Base-by-base conservation (phyloP, 2,113 vertebrate species). In the Isichthys henryi region DNA sequence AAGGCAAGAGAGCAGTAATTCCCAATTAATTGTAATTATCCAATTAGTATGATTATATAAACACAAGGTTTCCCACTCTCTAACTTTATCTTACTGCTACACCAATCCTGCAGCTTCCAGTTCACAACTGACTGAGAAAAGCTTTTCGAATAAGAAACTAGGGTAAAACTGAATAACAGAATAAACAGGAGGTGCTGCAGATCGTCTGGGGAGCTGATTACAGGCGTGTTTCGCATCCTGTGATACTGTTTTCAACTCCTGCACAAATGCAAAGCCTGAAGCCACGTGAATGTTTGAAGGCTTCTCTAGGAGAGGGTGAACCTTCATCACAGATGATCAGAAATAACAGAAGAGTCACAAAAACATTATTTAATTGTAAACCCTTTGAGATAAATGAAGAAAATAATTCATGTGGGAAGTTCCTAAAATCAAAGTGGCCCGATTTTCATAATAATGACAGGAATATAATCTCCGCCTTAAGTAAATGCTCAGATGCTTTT, bases 221-320 rank as follows among this genome's bases (percentile, higher is more conserved):
- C 66, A 74, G 83, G 49, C n/a, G 86, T 86, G 89, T 87, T 87
- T 48, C 23, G 7, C 21, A 19, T 74, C 23, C 56, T 39, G 84
- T 77, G 43, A 27, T 49, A 86, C 66, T 52, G 56, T 49, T 50
- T 10, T 87, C 86, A 13, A 58, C 84, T 90, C 31, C 11, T 48
- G 48, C 53, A 49, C 92, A 92, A 92, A 90, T 77, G 0, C 89
- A 94, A 2, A 45, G 93, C 95, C 94, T 90, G 92, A 90, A 93
- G 94, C 93, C 92, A 93, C 93, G 89, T 93, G 92, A 94, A 94
- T 94, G 93, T 95, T 94, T 95, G 88, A 94, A 94, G 92, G 92
- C 82, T 91, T 87, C 53, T 94, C 94, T 93, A 49, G 43, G 62
- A 92, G 94, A 93, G 92, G 13, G 90, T 39, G 35, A 80, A 19